phyloP scores from a whole-genome alignment of 2,888 invertebrate species.

The Aporophyla lueneburgensis region DNA sequence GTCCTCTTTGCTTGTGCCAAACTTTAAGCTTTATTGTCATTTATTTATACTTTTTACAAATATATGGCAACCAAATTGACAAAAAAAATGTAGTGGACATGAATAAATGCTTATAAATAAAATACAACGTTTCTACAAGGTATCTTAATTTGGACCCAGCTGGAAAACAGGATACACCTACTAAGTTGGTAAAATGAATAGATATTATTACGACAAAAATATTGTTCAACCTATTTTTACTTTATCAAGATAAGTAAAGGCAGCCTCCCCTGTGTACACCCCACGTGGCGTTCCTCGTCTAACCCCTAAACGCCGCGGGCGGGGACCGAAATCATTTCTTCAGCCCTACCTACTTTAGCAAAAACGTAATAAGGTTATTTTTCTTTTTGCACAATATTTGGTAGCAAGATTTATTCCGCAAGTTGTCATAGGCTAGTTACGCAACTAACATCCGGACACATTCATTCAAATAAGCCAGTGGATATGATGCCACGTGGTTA shows the following conservation, averaged over 20 bases:
- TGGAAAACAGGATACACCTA: background rate
- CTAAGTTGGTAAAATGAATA: background rate
- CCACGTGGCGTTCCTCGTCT: constrained; percentile 17
- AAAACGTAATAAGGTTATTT: constrained; percentile 36
- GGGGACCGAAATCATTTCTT: constrained; percentile 14
- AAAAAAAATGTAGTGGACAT: background rate
- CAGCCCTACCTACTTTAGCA: constrained; percentile 31
- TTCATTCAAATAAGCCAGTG: constrained; percentile 21
- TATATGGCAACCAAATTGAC: background rate
- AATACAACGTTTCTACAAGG: background rate
- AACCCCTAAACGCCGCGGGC: constrained; percentile 44
- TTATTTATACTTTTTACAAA: background rate
- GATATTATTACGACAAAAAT: background rate
- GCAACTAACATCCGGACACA: background rate
- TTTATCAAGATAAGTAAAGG: background rate
- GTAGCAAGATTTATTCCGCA: background rate
- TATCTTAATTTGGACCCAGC: background rate
- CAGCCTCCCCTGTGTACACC: constrained; percentile 24
- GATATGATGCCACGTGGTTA: constrained; percentile 25
- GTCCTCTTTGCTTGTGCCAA: background rate
- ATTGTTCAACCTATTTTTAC: constrained; percentile 6
- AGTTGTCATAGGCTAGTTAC: background rate
- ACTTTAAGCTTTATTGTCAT: background rate
- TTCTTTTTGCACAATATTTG: constrained; percentile 12
- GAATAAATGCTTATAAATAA: background rate